phyloP scores from a whole-genome alignment of 2,113 vertebrate species.

The Dinomys branickii region DNA sequence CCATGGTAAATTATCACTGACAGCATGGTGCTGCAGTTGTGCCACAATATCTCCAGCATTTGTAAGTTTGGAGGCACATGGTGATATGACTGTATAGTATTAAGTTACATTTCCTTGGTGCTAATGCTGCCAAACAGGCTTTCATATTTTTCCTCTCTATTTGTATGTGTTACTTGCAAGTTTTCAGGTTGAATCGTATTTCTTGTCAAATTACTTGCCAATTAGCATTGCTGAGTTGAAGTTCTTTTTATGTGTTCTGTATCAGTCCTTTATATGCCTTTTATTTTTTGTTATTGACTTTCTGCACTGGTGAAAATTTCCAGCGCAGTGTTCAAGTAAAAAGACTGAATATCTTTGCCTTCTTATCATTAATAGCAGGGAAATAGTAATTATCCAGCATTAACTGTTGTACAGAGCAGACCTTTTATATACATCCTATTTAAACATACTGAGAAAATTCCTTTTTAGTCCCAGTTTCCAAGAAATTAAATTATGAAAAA shows the following conservation, averaged over 20 bases:
- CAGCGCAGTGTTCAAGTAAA: neutral
- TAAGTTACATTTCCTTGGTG: neutral
- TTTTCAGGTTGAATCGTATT: neutral
- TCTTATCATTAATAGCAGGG: neutral
- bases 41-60: neutral
- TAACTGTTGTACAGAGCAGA: neutral
- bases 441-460: neutral
- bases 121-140: neutral
- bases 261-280: neutral
- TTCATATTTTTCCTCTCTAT: neutral
- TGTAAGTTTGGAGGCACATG: neutral
- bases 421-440: neutral
- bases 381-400: neutral
- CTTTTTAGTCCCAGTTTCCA: neutral
- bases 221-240: neutral
- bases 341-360: neutral
- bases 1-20: neutral
- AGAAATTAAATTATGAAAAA: neutral
- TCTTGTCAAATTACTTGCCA: neutral
- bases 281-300: neutral
- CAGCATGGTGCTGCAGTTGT: neutral
- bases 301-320: neutral
- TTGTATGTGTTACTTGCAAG: neutral
- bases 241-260: neutral
- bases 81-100: neutral